A percentile compares a stretch with the other conserved stretches of the same genome.
Evolutionary conservation across 2,113 vertebrate species (phyloP).

Genomic region (Suricata suricatta): DNA sequence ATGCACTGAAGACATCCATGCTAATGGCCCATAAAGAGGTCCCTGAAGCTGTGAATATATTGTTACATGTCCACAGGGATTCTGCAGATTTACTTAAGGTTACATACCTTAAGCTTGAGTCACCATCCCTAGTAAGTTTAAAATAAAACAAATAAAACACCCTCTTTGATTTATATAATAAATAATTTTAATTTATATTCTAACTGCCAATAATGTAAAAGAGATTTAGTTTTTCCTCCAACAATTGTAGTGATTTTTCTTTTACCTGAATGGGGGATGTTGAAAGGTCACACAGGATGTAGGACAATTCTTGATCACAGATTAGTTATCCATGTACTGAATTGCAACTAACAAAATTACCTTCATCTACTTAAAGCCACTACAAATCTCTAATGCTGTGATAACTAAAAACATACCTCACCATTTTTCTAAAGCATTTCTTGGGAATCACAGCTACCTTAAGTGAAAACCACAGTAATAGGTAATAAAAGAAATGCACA

Average conservation of each 20-base stretch:
- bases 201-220: not conserved
- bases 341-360: not conserved
- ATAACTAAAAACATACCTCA: not conserved
- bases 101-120: not conserved
- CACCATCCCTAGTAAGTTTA: not conserved
- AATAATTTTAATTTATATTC: not conserved
- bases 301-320: not conserved
- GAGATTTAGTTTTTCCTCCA: not conserved
- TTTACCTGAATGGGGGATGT: not conserved
- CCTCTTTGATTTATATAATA: not conserved
- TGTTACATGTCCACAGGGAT: not conserved
- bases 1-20: not conserved
- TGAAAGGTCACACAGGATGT: not conserved
- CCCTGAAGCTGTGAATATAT: not conserved
- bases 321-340: not conserved
- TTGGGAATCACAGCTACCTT: not conserved
- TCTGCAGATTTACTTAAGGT: not conserved
- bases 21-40: not conserved
- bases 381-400: not conserved
- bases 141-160: not conserved
- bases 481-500: not conserved
- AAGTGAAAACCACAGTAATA: not conserved
- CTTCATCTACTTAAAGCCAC: not conserved
- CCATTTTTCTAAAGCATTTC: not conserved
- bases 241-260: not conserved